Evolutionary conservation across 1,140 invertebrate species (phyloP).

Genomic region (Formica selysi): DNA sequence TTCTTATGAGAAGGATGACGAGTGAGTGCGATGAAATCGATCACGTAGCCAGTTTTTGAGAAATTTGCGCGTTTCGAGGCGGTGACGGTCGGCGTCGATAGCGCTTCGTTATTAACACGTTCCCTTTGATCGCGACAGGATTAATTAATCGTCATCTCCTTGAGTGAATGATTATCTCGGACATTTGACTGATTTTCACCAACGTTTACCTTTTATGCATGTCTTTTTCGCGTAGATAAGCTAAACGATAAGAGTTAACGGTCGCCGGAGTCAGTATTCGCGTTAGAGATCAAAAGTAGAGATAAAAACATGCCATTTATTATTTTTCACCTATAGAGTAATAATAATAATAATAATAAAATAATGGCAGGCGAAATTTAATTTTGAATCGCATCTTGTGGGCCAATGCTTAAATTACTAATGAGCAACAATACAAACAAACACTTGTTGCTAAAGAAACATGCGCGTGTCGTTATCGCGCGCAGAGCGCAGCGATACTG

Average conservation of each 20-base stretch:
- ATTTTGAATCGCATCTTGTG: neutral
- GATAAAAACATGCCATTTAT: neutral
- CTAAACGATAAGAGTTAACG: no score
- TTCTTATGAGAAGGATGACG: neutral
- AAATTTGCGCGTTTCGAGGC: neutral
- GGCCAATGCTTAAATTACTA: no score
- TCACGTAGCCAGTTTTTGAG: neutral
- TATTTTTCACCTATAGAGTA: no score
- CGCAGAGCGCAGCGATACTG: neutral
- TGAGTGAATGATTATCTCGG: neutral
- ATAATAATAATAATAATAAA: neutral
- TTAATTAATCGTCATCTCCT: neutral
- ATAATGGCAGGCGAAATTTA: neutral
- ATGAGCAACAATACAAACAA: conserved; percentile 4
- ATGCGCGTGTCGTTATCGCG: conserved; percentile 23
- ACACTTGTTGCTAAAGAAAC: conserved; percentile 72
- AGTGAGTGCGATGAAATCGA: neutral
- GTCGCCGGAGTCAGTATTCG: neutral
- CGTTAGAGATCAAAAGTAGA: neutral
- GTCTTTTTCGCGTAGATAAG: neutral
- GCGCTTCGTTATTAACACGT: neutral
- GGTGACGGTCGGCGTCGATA: neutral
- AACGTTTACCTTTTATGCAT: neutral
- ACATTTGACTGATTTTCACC: neutral
- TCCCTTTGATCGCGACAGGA: neutral